Evolutionary conservation across 1,140 invertebrate species (phyloP), one percentile per base, ranked within the genome.

Genomic region (Drosophila bifasciata): DNA sequence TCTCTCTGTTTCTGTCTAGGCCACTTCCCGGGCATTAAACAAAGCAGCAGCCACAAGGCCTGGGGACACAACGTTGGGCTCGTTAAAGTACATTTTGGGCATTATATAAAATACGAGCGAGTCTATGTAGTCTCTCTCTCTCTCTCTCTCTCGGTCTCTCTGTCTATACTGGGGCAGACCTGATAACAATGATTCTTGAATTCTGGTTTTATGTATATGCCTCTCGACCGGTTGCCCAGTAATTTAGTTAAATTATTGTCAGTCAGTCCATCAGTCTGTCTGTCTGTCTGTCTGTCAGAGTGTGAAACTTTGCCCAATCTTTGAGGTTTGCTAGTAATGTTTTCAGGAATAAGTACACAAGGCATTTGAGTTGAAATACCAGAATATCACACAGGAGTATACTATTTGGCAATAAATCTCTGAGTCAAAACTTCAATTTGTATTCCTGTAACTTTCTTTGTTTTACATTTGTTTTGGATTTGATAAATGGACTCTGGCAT

Each of bases 241-340:
- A 60, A 83, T 74, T 81, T 70, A 48, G 61, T 66, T 61, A 74
- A 83, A 73, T 78, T 74, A 69, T 74, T 59, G 46, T 39, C 28
- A 41, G 9, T 40, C 16, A 3, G 74, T 40, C 63, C 28, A 21
- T 25, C 15, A 7, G 48, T 11, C 16, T 23, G 46, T 23, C 45
- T 36, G 59, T n/a, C 57, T 0, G n/a, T n/a, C 11, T 0, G 11
- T 7, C n/a, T 11, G 16, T 19, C 15, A 39, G 21, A 11, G n/a
- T n/a, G 50, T 1, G 13, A 68, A 68, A 55, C 40, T 32, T 45
- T 67, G 21, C 41, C 16, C 5, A 67, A 68, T 66, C 32, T 13
- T 1, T 13, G 4, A 13, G 32, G 32, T 36, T 36, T 36, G 32
- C 1, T 36, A 4, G 32, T 1, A 13, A 13, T 36, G 3, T 36